These are phyloP conservation scores for Zootermopsis nevadensis DNA, from an alignment of 2,888 invertebrate genomes.

Conservation along the genomic window DNA sequence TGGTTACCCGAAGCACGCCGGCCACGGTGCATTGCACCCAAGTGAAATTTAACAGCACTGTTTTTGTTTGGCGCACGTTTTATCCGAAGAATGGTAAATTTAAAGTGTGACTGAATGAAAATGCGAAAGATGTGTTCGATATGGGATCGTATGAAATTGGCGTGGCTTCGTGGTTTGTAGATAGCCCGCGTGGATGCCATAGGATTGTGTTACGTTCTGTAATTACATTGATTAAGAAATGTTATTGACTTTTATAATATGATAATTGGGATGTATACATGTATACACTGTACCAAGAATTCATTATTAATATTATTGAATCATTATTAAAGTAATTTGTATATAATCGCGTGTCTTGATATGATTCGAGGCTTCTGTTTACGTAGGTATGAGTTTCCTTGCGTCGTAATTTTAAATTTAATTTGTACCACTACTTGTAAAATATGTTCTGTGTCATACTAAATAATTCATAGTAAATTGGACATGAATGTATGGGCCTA, in stretches of 20 bases:
- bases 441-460: neutral
- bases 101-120: neutral
- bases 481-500: neutral
- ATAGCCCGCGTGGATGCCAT: conserved; percentile 32
- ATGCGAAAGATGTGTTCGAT: neutral
- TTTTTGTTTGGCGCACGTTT: neutral
- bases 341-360: conserved; percentile 2
- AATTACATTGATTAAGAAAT: conserved; percentile 18
- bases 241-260: neutral
- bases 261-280: neutral
- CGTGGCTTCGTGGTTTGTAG: conserved; percentile 13
- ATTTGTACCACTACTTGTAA: neutral
- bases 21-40: neutral
- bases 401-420: neutral
- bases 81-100: neutral
- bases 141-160: neutral
- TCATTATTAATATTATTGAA: neutral
- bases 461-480: neutral
- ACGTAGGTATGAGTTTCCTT: neutral
- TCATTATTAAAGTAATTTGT: conserved; percentile 30
- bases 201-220: conserved; percentile 25
- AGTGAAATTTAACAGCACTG: neutral
- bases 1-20: neutral
- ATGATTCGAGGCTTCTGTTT: conserved; percentile 22
- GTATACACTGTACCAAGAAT: conserved; percentile 15